These are phyloP conservation scores for Patiria pectinifera DNA, from an alignment of 53 echinoderm and acorn worm species.

Conservation along the genomic window DNA sequence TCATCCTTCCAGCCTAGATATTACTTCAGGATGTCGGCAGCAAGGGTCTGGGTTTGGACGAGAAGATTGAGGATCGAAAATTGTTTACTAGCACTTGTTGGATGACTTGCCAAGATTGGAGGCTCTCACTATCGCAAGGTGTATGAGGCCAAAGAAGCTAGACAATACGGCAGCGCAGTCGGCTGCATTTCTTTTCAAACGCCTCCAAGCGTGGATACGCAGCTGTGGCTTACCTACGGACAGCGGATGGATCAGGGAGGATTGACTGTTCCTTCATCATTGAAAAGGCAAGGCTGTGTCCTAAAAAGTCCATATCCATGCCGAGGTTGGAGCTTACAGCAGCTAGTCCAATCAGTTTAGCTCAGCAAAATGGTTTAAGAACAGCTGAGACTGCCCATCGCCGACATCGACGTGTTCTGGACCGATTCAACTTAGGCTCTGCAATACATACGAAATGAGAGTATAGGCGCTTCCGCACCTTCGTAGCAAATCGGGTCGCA, in stretches of 20 bases:
- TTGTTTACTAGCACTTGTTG: constrained; percentile 54
- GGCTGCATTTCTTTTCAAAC: neutral
- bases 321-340: constrained; percentile 44
- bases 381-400: constrained; percentile 45
- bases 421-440: constrained; percentile 66
- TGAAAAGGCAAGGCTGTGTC: constrained; percentile 67
- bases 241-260: neutral
- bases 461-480: constrained; percentile 63
- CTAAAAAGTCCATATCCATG: constrained; percentile 32
- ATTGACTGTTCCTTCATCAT: constrained; percentile 63
- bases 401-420: constrained; percentile 15
- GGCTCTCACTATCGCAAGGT: constrained; percentile 15
- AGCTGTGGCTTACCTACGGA: too few species aligned
- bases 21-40: constrained; percentile 61
- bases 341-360: constrained; percentile 45
- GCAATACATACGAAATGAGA: constrained; percentile 57
- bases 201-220: too few species aligned
- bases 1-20: constrained; percentile 61
- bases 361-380: neutral
- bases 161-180: neutral
- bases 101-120: constrained; percentile 9
- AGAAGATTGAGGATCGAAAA: neutral
- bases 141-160: neutral
- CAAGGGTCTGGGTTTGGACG: constrained; percentile 61
- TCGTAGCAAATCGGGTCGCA: constrained; percentile 73